Evolutionary conservation across 2,888 invertebrate species (phyloP).

Genomic region (Euplagia quadripunctaria): DNA sequence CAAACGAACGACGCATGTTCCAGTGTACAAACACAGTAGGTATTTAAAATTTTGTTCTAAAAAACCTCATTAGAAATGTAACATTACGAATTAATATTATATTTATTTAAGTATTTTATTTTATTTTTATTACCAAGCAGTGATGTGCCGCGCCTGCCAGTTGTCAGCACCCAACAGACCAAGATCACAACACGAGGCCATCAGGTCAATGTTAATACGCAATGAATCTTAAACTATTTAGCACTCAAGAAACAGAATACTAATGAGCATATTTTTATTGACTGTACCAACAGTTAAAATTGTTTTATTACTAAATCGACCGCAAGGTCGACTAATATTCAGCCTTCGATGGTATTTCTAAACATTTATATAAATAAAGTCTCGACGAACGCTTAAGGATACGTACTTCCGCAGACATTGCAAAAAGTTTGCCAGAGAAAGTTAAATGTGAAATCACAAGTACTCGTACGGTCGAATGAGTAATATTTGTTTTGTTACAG

Average conservation of each 20-base stretch:
- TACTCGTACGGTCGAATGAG: constrained; percentile 56
- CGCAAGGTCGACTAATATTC: constrained; percentile 57
- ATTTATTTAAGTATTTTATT: not conserved
- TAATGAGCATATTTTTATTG: constrained; percentile 52
- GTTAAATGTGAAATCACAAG: constrained; percentile 75
- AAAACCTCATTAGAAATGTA: not conserved
- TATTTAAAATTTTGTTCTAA: not conserved
- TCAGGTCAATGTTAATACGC: constrained; percentile 53
- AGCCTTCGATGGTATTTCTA: constrained; percentile 51
- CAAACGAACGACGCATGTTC: too few species aligned
- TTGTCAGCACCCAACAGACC: constrained; percentile 3
- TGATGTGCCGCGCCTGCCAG: not conserved
- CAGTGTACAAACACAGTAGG: too few species aligned
- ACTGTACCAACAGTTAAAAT: constrained; percentile 51
- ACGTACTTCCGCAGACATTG: constrained; percentile 53
- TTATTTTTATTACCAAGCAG: not conserved
- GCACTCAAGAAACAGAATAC: constrained; percentile 44
- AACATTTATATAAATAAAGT: constrained; percentile 36
- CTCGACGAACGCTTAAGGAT: constrained; percentile 38
- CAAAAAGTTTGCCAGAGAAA: constrained; percentile 70
- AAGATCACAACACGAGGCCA: constrained; percentile 39
- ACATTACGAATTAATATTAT: not conserved
- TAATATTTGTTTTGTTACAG: constrained; percentile 46
- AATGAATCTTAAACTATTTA: constrained; percentile 50
- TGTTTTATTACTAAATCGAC: constrained; percentile 56